Percentiles rank a stretch among this genome's conserved stretches.
Evolutionary conservation across 2,113 vertebrate genomes (phyloP).

Genomic region (Mus musculus): GRCm39 chr2:103699501-103700000

Average conservation of each 20-base stretch:
- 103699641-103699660: neutral
- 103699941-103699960: neutral
- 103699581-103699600: neutral
- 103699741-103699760: neutral
- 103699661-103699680: neutral
- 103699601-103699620: neutral
- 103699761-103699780: neutral
- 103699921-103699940: neutral
- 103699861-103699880: neutral
- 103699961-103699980: neutral
- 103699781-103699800: neutral
- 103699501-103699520: neutral
- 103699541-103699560: constrained; percentile 1
- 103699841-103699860: neutral
- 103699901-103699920: neutral
- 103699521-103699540: too few species aligned
- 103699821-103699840: neutral
- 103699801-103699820: neutral
- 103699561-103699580: neutral
- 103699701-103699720: neutral
- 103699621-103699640: neutral
- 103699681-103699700: neutral
- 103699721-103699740: neutral
- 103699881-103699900: neutral
- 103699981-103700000: neutral